phyloP scores from a whole-genome alignment of 2,888 invertebrate species.

The Heliconius cydno region DNA sequence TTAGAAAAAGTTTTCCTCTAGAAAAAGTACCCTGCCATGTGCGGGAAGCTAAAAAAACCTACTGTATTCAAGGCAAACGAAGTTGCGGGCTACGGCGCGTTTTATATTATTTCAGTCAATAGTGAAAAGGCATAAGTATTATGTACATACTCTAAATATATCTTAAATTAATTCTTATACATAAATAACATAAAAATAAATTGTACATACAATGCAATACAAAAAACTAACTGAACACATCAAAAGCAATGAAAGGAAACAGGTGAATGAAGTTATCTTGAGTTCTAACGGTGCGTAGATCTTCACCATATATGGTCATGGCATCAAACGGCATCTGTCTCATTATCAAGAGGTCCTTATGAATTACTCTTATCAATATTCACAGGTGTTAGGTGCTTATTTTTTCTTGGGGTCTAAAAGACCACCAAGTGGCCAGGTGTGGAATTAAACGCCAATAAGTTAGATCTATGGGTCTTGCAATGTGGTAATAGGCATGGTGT shows the following conservation, averaged over 20 bases:
- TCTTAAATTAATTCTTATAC: not conserved
- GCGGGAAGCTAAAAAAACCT: too few relatives aligned
- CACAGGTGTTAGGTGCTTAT: constrained; percentile 59
- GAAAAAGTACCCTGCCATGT: too few relatives aligned
- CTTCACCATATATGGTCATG: constrained; percentile 37
- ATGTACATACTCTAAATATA: not conserved
- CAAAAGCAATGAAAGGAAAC: constrained; percentile 36
- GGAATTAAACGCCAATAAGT: constrained; percentile 62
- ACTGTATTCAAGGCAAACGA: too few relatives aligned
- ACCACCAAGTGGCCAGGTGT: constrained; percentile 62
- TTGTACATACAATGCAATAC: not conserved
- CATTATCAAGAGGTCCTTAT: constrained; percentile 35
- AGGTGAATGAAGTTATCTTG: constrained; percentile 40
- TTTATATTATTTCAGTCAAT: not conserved
- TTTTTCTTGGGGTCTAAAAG: constrained; percentile 62
- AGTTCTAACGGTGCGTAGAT: constrained; percentile 41
- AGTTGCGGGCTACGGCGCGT: not conserved
- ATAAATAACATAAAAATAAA: not conserved
- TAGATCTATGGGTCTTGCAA: constrained; percentile 23
- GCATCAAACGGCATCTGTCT: constrained; percentile 40
- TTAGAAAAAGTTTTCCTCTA: too few relatives aligned
- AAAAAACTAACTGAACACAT: not conserved
- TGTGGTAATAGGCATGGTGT: not conserved
- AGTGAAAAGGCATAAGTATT: not conserved
- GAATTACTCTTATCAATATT: constrained; percentile 45